A percentile compares a stretch with the other conserved stretches of the same genome.
Conservation (phyloP, 2,113 vertebrate species). For the Chaetura pelagica region DNA sequence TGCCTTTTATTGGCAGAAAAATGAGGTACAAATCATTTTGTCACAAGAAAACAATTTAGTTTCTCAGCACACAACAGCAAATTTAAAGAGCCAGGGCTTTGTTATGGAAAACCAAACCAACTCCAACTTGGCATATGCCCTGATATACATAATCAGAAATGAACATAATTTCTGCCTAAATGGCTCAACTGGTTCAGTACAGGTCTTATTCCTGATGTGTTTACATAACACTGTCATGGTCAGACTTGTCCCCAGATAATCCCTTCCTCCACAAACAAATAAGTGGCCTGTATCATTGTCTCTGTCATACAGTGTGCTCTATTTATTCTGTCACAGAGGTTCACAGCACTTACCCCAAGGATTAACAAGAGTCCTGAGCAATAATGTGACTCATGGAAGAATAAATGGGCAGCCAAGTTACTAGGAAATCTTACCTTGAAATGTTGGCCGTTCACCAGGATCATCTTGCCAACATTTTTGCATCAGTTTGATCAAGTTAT, state of each 20-base stretch:
- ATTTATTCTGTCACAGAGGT: constrained; percentile 54
- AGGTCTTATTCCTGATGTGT: not conserved
- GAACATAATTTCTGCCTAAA: not conserved
- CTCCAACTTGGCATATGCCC: not conserved
- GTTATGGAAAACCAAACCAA: not conserved
- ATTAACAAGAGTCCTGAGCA: constrained; percentile 61
- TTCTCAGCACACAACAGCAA: not conserved
- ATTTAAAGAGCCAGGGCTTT: not conserved
- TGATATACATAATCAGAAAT: not conserved
- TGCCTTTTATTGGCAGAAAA: not conserved
- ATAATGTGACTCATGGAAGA: constrained; percentile 25
- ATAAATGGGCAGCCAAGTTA: constrained; percentile 13
- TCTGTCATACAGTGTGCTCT: constrained; percentile 26
- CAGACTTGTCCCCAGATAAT: constrained; percentile 59
- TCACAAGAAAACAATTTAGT: not conserved
- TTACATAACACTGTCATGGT: constrained; percentile 42
- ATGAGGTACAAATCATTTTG: not conserved
- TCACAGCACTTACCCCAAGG: constrained; percentile 8
- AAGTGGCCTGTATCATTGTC: constrained; percentile 46
- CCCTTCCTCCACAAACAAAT: constrained; percentile 27
- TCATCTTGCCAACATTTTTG: constrained; percentile 90
- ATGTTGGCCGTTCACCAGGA: constrained; percentile 87
- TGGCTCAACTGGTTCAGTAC: not conserved
- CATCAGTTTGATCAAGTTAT: constrained; percentile 89
- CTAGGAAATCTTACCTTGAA: constrained; percentile 86